Evolutionary conservation across 2,888 invertebrate genomes (phyloP), one percentile per base, ranked within the genome.

Genomic region (Idaea aversata): DNA sequence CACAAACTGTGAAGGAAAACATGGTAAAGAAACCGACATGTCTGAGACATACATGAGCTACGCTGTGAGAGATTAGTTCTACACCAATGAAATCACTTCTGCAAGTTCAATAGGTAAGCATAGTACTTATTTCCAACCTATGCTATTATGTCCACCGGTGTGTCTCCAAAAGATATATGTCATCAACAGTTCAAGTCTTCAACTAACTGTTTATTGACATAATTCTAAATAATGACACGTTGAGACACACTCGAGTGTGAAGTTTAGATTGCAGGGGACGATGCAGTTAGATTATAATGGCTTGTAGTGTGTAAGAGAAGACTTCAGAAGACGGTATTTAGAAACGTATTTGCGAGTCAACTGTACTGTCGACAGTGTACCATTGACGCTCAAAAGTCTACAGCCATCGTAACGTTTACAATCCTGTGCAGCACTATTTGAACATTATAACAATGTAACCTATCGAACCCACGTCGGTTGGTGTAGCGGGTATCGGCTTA

Each of bases 201-300:
- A 74, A 74, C 66, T 76, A 78, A 77, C 80, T 73, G 77, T 80
- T 72, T 34, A 66, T 70, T 76, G 75, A 74, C 67, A 70, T 81
- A 75, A 75, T 77, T 78, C 67, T 70, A 63, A 58, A 61, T 72
- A 74, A 72, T 74, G 68, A 71, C 65, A 73, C 62, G 65, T 60
- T 69, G 66, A 70, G 65, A 73, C 68, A 69, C 64, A 15, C 61
- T 69, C 67, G 60, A 63, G 70, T 69, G 71, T 69, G 70, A 71
- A 70, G 69, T 35, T 59, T 34, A 67, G 68, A 61, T 70, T 70
- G 65, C 65, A 65, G 65, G 47, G 65, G 61, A 65, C 63, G 47
- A 47, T 47, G 47, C 47, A 47, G 47, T 7, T 47, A 47, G 47
- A 47, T 47, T 47, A 47, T 47, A 10, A 10, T 7, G 10, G 47